phyloP scores from a whole-genome alignment of 2,797 vertebrate species.

The Mionectes olivaceus region DNA sequence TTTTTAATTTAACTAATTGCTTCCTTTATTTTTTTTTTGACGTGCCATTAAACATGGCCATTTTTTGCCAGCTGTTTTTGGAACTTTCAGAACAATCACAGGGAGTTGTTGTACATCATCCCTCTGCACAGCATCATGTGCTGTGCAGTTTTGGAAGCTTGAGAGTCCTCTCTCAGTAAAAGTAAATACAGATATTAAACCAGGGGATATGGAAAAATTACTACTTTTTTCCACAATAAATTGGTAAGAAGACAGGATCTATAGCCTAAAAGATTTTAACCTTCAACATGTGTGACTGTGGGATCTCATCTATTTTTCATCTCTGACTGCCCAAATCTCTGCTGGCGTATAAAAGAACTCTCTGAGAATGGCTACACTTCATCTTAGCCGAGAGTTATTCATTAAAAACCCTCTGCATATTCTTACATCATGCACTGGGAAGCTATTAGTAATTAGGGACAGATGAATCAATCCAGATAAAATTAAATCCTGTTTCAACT shows the following conservation, averaged over 20 bases:
- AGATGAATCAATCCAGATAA: slow-evolving; percentile 50
- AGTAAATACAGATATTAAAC: neutral
- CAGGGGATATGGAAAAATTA: neutral
- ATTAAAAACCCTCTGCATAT: neutral
- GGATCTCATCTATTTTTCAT: slow-evolving; percentile 44
- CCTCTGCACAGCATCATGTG: neutral
- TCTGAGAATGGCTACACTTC: neutral
- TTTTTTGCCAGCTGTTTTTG: neutral
- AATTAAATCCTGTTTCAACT: slow-evolving; percentile 52
- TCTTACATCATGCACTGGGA: slow-evolving; percentile 46
- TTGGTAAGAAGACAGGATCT: neutral
- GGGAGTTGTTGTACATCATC: neutral
- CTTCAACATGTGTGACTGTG: neutral
- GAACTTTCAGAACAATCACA: neutral
- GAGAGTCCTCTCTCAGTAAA: neutral
- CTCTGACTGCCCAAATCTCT: slow-evolving; percentile 19
- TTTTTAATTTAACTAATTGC: neutral
- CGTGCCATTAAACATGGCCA: neutral
- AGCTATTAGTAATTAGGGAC: slow-evolving; percentile 52
- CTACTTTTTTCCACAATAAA: neutral
- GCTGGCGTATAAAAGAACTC: neutral
- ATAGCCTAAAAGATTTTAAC: neutral
- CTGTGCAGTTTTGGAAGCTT: neutral
- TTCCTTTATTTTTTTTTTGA: neutral
- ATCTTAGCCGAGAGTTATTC: slow-evolving; percentile 10